A percentile compares a stretch with the other conserved stretches of the same genome.
These are phyloP conservation scores for Synanceia verrucosa DNA, from an alignment of 2,797 vertebrate species.

Conservation along the genomic window DNA sequence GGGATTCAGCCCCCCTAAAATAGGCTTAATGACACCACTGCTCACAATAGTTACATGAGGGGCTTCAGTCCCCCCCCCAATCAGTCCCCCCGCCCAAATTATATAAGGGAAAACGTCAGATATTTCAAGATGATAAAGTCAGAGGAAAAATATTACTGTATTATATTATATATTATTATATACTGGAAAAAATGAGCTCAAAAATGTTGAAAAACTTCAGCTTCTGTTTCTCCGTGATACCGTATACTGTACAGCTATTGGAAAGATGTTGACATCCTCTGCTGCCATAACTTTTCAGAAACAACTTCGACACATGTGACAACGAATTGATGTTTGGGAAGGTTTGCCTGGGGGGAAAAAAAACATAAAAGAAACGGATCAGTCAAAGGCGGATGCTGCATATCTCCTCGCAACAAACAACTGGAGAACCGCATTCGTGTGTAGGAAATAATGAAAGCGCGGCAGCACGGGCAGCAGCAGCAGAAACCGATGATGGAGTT, in stretches of 20 bases:
- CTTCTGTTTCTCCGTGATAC: background rate
- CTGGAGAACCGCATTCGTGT: background rate
- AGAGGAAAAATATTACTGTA: no score
- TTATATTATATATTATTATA: no score
- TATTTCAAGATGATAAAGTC: no score
- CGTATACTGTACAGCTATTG: background rate
- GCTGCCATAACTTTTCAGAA: background rate
- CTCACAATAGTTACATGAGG: no score
- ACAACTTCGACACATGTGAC: slow-evolving; percentile 10
- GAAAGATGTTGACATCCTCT: background rate
- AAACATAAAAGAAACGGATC: slow-evolving; percentile 30
- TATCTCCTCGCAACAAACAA: slow-evolving; percentile 20
- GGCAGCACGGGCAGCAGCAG: no score
- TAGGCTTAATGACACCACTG: no score
- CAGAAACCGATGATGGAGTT: background rate
- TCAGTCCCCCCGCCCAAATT: no score
- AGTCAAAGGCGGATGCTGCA: slow-evolving; percentile 13
- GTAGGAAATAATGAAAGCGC: background rate
- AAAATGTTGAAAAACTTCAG: background rate
- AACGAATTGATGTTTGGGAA: slow-evolving; percentile 8
- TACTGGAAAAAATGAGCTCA: no score
- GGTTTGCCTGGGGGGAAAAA: slow-evolving; percentile 11
- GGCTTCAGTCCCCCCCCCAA: no score
- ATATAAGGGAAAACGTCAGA: no score
- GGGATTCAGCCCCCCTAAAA: no score